Conservation (phyloP, 2,113 vertebrate species). For the Synodontis membranacea region DNA sequence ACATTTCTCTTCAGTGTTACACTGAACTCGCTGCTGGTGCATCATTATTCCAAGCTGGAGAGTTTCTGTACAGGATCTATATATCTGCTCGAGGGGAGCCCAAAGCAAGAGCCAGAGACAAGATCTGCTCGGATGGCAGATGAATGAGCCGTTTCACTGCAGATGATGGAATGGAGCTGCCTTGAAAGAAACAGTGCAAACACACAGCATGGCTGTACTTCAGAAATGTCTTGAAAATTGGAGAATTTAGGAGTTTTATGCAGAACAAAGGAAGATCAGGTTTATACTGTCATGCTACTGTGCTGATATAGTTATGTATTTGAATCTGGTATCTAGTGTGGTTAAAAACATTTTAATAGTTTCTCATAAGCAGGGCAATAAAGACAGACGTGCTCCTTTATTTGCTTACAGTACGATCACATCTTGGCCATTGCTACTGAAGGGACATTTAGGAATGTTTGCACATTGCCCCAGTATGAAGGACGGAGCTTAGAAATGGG, state of each 20-base stretch:
- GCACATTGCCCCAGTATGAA: not conserved
- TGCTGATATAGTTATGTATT: conserved; percentile 11
- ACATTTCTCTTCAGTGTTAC: conserved; percentile 58
- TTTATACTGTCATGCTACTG: conserved; percentile 20
- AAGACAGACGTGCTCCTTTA: not conserved
- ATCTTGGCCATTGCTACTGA: not conserved
- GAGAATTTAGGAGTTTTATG: conserved; percentile 38
- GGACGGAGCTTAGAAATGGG: not conserved
- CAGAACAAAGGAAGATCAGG: not conserved
- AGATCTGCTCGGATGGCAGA: conserved; percentile 64
- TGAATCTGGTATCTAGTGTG: not conserved
- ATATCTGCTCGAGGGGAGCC: conserved; percentile 75
- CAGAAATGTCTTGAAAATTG: conserved; percentile 34
- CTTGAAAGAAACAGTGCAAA: conserved; percentile 54
- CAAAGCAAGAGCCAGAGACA: conserved; percentile 73
- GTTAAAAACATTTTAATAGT: not conserved
- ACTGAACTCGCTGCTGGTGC: conserved; percentile 63
- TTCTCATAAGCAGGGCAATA: not conserved
- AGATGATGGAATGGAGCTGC: conserved; percentile 58
- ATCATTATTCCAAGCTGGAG: conserved; percentile 69
- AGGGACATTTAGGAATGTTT: conserved; percentile 4
- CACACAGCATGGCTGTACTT: conserved; percentile 32
- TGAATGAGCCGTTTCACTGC: conserved; percentile 65
- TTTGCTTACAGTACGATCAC: conserved; percentile 2
- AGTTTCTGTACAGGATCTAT: conserved; percentile 73